Evolutionary conservation across 2,888 invertebrate species (phyloP).

Genomic region (Leucophenga montana): DNA sequence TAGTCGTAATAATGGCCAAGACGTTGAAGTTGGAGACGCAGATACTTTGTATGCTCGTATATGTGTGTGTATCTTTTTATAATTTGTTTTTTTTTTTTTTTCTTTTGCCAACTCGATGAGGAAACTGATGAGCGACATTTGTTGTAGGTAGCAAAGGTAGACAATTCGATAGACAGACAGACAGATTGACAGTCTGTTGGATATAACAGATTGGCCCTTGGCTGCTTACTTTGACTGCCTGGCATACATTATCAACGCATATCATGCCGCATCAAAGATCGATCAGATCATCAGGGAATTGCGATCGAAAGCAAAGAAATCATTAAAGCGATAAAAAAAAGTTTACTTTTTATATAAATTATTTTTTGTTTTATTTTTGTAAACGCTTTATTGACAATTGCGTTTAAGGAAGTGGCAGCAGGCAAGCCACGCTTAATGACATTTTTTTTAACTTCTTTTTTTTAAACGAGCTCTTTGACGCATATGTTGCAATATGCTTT

Average conservation of each 20-base stretch:
- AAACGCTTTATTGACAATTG: not conserved
- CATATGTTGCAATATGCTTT: not conserved
- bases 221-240: not conserved
- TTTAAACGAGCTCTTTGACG: not conserved
- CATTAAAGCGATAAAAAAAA: conserved; percentile 13
- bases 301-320: conserved; percentile 30
- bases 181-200: too few relatives aligned
- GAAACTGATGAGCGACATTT: too few relatives aligned
- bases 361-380: too few relatives aligned
- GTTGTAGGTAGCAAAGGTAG: too few relatives aligned
- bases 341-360: not conserved
- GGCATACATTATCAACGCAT: conserved; percentile 24
- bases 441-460: conserved; percentile 12
- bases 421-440: conserved; percentile 28
- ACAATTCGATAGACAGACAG: too few relatives aligned
- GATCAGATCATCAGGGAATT: conserved; percentile 28
- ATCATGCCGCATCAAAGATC: conserved; percentile 18
- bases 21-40: not conserved
- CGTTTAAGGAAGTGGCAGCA: conserved; percentile 26
- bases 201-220: not conserved
- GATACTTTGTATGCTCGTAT: not conserved
- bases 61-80: too few relatives aligned
- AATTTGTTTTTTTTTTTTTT: too few relatives aligned
- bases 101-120: too few relatives aligned
- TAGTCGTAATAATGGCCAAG: not conserved